A percentile compares a stretch with the other conserved stretches of the same genome.
These are phyloP conservation scores for Bombus soroeensis DNA, from an alignment of 1,140 invertebrate species.

Conservation along the genomic window DNA sequence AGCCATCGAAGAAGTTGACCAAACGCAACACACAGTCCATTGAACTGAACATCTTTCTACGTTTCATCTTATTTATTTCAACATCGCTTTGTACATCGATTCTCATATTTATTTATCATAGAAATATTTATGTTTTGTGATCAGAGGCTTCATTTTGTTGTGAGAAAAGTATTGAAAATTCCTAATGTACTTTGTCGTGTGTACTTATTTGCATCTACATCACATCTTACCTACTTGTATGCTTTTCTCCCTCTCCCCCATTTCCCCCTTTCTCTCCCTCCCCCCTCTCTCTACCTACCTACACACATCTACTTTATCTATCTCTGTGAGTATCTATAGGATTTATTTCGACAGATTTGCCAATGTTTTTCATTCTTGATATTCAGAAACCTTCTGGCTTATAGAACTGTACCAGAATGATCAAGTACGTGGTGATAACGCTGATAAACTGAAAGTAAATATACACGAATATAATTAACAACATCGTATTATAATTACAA, in stretches of 20 bases:
- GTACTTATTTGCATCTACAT: background rate
- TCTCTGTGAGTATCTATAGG: too few species aligned
- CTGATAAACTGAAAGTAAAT: slow-evolving; percentile 70
- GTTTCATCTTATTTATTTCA: slow-evolving; percentile 12
- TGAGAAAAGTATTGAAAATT: slow-evolving; percentile 20
- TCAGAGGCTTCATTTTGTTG: background rate
- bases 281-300: too few species aligned
- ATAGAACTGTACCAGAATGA: slow-evolving; percentile 74
- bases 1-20: slow-evolving; percentile 89
- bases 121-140: slow-evolving; percentile 25
- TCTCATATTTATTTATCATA: background rate
- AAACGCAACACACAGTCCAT: slow-evolving; percentile 62
- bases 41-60: background rate
- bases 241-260: background rate
- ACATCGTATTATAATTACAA: background rate
- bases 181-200: background rate
- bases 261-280: too few species aligned
- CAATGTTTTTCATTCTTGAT: background rate
- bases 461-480: background rate
- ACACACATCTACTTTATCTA: background rate
- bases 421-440: slow-evolving; percentile 73
- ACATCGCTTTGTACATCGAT: background rate
- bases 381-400: slow-evolving; percentile 43
- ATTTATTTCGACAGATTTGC: background rate
- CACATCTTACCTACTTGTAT: too few species aligned